Evolutionary conservation across 2,113 vertebrate genomes (phyloP).

Genomic region (Phyllostomus discolor): DNA sequence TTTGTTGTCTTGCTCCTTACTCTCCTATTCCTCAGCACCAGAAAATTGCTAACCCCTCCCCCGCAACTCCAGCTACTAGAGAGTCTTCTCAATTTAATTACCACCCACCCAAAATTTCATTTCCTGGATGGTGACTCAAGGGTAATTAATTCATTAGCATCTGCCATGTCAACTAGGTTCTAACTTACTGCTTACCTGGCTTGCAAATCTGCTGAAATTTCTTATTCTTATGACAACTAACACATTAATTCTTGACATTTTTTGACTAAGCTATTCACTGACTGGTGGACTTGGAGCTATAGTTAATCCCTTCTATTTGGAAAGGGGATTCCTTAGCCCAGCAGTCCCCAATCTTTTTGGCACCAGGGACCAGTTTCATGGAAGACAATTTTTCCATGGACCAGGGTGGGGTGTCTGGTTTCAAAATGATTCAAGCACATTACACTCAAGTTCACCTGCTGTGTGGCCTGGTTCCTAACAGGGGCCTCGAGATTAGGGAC

Average conservation of each 20-base stretch:
- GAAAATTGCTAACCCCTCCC: not conserved
- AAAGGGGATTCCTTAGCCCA: not conserved
- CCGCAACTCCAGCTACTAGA: not conserved
- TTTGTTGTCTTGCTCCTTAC: not conserved
- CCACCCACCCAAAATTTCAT: not conserved
- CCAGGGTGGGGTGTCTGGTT: too few relatives aligned
- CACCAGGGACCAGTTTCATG: too few relatives aligned
- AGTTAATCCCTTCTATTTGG: not conserved
- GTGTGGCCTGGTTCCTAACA: too few relatives aligned
- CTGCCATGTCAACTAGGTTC: not conserved
- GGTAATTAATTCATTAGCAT: not conserved
- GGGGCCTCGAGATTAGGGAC: too few relatives aligned
- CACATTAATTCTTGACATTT: not conserved
- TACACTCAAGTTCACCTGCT: too few relatives aligned
- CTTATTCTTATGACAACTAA: not conserved
- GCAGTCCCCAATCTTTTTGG: too few relatives aligned
- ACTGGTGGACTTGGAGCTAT: not conserved
- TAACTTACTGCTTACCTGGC: not conserved
- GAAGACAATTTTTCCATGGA: too few relatives aligned
- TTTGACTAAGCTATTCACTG: not conserved
- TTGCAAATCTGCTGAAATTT: not conserved
- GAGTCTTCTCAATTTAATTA: not conserved
- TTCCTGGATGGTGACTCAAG: not conserved
- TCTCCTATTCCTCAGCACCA: fast-evolving
- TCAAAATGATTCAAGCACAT: too few relatives aligned